Conservation (phyloP, 2,888 invertebrate genomes). For the Aleiodes testaceus region DNA sequence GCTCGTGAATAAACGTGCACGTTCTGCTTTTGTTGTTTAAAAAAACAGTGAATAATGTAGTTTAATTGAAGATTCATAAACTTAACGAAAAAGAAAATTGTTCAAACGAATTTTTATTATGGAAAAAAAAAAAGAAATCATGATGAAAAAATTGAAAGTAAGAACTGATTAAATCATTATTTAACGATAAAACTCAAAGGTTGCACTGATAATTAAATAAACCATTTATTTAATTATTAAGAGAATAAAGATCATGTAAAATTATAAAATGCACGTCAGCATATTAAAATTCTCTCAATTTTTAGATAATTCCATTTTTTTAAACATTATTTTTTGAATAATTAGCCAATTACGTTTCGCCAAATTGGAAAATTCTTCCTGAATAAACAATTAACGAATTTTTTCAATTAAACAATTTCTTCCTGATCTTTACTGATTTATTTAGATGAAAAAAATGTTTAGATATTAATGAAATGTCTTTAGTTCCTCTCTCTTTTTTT, state of each 20-base stretch:
- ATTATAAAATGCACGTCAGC: conserved; percentile 22
- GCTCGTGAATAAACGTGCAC: conserved; percentile 11
- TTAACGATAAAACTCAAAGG: conserved; percentile 9
- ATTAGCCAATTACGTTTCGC: conserved; percentile 25
- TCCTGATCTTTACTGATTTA: conserved; percentile 4
- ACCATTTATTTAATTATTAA: neutral
- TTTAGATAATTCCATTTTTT: neutral
- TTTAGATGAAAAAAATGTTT: conserved; percentile 7
- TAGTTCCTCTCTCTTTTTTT: neutral
- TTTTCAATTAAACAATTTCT: neutral
- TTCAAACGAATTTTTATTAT: conserved; percentile 11
- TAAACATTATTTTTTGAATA: neutral
- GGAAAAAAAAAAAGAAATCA: neutral
- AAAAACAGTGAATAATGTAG: neutral
- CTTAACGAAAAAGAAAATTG: neutral
- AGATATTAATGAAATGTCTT: neutral
- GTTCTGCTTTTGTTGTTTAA: conserved; percentile 22
- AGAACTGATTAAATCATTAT: neutral
- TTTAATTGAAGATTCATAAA: neutral
- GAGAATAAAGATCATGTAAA: conserved; percentile 12
- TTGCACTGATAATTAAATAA: conserved; percentile 18
- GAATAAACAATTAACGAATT: neutral
- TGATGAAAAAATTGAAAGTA: conserved; percentile 11
- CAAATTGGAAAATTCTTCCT: conserved; percentile 21
- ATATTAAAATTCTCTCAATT: neutral